Evolutionary conservation across 2,888 invertebrate species (phyloP).

Genomic region (Cataglyphis livida): DNA sequence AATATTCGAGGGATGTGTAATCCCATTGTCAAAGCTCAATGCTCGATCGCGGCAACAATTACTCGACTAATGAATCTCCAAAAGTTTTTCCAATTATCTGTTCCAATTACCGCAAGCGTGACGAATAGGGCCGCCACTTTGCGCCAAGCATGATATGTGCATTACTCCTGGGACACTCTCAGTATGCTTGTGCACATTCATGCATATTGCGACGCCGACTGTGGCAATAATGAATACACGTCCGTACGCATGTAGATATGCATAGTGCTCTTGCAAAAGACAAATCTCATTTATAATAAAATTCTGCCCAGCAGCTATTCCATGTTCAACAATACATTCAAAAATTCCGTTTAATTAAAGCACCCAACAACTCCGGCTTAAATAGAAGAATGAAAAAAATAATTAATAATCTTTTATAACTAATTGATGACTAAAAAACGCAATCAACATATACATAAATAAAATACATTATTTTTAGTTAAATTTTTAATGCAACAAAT

Average conservation of each 20-base stretch:
- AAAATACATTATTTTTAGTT: background rate
- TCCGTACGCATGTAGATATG: background rate
- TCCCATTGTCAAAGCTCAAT: background rate
- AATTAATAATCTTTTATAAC: background rate
- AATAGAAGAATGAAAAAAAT: background rate
- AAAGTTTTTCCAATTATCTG: conserved; percentile 52
- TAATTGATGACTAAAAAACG: background rate
- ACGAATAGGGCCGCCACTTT: conserved; percentile 45
- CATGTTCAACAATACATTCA: conserved; percentile 8
- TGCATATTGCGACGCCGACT: conserved; percentile 32
- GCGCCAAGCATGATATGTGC: conserved; percentile 54
- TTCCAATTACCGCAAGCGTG: conserved; percentile 28
- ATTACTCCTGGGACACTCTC: conserved; percentile 56
- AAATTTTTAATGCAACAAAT: background rate
- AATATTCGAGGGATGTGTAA: conserved; percentile 11
- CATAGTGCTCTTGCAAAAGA: conserved; percentile 24
- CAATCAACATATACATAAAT: background rate
- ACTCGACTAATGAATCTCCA: conserved; percentile 25
- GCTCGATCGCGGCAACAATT: conserved; percentile 12
- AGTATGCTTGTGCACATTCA: conserved; percentile 37
- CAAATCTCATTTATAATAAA: conserved; percentile 47
- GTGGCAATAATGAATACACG: conserved; percentile 32
- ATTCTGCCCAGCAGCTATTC: background rate
- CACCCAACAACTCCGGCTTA: background rate
- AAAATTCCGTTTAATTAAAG: conserved; percentile 36